Conservation (phyloP, 2,113 vertebrate species). For the Pachycephala philippinensis region DNA sequence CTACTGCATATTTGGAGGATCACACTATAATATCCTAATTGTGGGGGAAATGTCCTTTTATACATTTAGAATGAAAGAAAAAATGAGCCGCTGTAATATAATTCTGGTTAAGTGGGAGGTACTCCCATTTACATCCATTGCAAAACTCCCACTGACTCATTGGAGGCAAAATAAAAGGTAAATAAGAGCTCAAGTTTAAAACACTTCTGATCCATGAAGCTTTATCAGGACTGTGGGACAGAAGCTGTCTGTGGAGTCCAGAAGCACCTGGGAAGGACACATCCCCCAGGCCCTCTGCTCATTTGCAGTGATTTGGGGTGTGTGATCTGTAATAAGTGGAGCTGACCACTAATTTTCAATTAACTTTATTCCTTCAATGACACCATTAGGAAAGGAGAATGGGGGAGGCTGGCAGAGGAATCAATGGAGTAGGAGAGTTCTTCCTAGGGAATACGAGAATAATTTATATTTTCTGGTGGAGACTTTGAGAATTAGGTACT, state of each 20-base stretch:
- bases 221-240: background rate
- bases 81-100: background rate
- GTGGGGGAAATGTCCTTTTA: background rate
- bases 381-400: background rate
- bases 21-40: background rate
- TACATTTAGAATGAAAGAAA: background rate
- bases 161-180: background rate
- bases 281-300: background rate
- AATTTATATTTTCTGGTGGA: background rate
- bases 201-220: background rate
- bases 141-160: background rate
- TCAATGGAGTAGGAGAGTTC: background rate
- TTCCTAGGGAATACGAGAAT: background rate
- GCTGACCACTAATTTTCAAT: background rate
- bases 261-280: accelerated
- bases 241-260: background rate
- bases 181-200: background rate
- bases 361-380: background rate
- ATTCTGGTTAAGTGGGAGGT: background rate
- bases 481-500: background rate
- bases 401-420: background rate
- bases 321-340: background rate
- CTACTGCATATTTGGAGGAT: background rate
- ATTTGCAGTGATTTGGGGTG: background rate
- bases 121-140: background rate